Conservation (phyloP, 2,113 vertebrate genomes). For the Macrotus californicus region DNA sequence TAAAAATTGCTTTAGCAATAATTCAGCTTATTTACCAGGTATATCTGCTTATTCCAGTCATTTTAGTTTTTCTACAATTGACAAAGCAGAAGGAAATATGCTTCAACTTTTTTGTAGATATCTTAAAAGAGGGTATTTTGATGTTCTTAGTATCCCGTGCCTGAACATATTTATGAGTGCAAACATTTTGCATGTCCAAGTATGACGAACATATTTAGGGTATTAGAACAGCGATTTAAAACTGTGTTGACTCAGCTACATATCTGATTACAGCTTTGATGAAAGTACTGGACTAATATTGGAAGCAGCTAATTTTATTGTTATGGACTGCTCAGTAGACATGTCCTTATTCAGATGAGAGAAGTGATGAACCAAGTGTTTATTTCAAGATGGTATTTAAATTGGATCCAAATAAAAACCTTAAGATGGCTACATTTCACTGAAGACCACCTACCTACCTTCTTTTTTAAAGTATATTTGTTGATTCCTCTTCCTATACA, state of each 20-base stretch:
- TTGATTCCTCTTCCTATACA: neutral
- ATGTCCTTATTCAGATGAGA: slow-evolving; percentile 26
- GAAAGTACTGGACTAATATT: neutral
- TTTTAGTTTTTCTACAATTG: neutral
- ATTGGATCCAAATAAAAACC: neutral
- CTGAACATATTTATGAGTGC: slow-evolving; percentile 1
- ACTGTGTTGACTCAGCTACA: neutral
- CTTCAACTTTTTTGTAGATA: neutral
- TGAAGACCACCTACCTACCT: neutral
- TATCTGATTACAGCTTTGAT: neutral
- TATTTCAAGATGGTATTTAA: neutral
- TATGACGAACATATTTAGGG: neutral
- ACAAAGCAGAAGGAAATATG: neutral
- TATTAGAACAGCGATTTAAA: neutral
- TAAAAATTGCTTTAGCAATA: neutral
- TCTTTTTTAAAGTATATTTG: neutral
- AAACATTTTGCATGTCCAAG: neutral
- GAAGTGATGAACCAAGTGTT: neutral
- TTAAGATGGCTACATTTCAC: neutral
- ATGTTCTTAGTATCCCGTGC: neutral
- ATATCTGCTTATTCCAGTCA: neutral
- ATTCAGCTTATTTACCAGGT: neutral
- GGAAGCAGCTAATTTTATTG: slow-evolving; percentile 16
- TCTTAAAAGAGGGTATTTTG: neutral
- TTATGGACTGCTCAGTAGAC: neutral